Percentiles rank a stretch among this genome's conserved stretches.
Conservation (phyloP, 2,888 invertebrate genomes). For the Habrosyne pyritoides region DNA sequence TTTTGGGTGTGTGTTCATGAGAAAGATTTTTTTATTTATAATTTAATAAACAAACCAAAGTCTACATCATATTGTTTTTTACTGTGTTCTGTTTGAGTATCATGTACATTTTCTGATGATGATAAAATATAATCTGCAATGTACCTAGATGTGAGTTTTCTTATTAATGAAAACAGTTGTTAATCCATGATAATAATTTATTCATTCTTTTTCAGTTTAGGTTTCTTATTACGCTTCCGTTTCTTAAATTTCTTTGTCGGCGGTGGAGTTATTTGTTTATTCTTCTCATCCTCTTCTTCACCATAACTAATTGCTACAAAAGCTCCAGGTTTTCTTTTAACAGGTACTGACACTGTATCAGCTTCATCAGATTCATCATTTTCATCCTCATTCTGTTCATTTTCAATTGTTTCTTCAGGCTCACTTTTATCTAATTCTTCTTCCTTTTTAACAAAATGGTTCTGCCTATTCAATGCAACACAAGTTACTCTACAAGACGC, state of each 20-base stretch:
- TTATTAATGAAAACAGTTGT: constrained; percentile 20
- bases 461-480: constrained; percentile 83
- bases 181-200: constrained; percentile 18
- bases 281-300: constrained; percentile 43
- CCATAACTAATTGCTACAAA: constrained; percentile 74
- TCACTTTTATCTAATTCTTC: constrained; percentile 46
- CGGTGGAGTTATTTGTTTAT: constrained; percentile 39
- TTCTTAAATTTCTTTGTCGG: constrained; percentile 65
- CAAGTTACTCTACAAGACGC: constrained; percentile 90
- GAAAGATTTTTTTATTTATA: constrained; percentile 78
- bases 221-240: constrained; percentile 63
- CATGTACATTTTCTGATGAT: constrained; percentile 64
- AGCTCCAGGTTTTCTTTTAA: constrained; percentile 67
- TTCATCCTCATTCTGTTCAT: constrained; percentile 34
- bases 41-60: constrained; percentile 83
- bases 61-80: constrained; percentile 77
- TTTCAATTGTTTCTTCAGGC: constrained; percentile 31
- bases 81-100: constrained; percentile 63
- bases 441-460: constrained; percentile 68
- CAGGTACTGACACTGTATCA: constrained; percentile 27
- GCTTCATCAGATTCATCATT: constrained; percentile 50
- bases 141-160: constrained; percentile 51
- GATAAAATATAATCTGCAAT: constrained; percentile 69
- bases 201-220: constrained; percentile 47
- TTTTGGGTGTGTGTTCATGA: constrained; percentile 76